Percentiles rank a stretch among this genome's conserved stretches.
These are phyloP conservation scores for Brachionus sp. DNA, from an alignment of 1,140 invertebrate species.

Conservation along the genomic window DNA sequence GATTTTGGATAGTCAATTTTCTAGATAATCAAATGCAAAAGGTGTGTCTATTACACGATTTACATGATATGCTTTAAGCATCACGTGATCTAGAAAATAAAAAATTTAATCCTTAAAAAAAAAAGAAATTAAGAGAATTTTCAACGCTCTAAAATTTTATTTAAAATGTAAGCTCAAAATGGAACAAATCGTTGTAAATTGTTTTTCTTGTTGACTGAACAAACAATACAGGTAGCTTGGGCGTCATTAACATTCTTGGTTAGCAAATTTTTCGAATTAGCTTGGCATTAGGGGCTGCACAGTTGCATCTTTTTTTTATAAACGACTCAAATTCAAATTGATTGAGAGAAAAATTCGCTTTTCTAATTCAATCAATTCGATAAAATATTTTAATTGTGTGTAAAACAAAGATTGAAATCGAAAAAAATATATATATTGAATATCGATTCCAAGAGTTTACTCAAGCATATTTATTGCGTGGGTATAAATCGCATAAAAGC, in stretches of 20 bases:
- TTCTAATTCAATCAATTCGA: neutral
- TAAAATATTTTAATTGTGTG: slow-evolving; percentile 5
- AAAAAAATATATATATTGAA: neutral
- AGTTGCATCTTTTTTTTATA: neutral
- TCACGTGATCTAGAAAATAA: too few species aligned
- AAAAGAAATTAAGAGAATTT: neutral
- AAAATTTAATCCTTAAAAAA: neutral
- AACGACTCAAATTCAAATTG: neutral
- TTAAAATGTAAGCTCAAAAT: neutral
- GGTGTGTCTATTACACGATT: too few species aligned
- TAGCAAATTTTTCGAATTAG: neutral
- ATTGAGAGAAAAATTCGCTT: neutral
- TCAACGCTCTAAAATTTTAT: neutral
- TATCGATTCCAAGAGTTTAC: neutral
- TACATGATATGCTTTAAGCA: too few species aligned
- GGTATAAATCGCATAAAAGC: neutral
- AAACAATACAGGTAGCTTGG: neutral
- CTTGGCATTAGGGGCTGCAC: neutral
- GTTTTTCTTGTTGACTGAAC: neutral
- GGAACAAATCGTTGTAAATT: neutral
- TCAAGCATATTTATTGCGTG: slow-evolving; percentile 1
- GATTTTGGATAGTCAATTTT: too few species aligned
- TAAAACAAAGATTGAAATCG: neutral
- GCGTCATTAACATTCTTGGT: neutral
- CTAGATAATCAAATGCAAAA: too few species aligned